Evolutionary conservation across 2,797 vertebrate species (phyloP), one percentile per base, ranked within the genome.

Genomic region (Anomalospiza imberbis): DNA sequence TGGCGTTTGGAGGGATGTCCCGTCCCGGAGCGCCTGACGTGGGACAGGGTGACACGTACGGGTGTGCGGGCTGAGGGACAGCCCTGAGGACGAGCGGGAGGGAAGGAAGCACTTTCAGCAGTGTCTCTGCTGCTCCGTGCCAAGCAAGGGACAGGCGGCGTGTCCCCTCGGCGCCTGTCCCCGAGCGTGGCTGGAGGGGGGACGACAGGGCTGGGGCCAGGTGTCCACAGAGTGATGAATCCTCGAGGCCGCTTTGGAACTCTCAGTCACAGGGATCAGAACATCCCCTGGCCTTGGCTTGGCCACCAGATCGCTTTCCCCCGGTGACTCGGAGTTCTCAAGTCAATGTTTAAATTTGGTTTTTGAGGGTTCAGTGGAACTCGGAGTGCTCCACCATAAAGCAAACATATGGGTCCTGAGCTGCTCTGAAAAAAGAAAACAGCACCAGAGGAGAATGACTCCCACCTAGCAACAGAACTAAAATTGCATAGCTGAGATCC

Each of bases 391-490:
- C 74, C 34, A 22, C 79, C 26, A 2, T 4, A 18, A 67, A 50
- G 70, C 20, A 81, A 91, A 79, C 34, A 47, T 58, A 66, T 73
- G 80, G 51, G 50, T 91, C 81, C 53, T 53, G 63, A 79, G 72
- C 57, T 50, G 72, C 85, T 45, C 20, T 50, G 61, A 36, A 34
- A 45, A 83, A 76, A 40, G 8, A 4, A 38, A 70, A 70, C 80
- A 38, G 4, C 21, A 4, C 76, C 54, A 45, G 24, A 67, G 70
- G 31, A 93, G 61, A 77, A 58, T 12, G 50, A 68, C 76, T 94
- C 76, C 82, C 61, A 81, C 76, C 75, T 94, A 93, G 85, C 89
- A 96, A 93, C 94, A 78, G 75, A 54, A 50, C 29, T 72, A 36
- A 85, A 88, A 68, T 2, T 18, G 54, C 70, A 13, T 16, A 80